Evolutionary conservation across 1,140 invertebrate species (phyloP), one percentile per base, ranked within the genome.

Genomic region (Grapholita molesta): DNA sequence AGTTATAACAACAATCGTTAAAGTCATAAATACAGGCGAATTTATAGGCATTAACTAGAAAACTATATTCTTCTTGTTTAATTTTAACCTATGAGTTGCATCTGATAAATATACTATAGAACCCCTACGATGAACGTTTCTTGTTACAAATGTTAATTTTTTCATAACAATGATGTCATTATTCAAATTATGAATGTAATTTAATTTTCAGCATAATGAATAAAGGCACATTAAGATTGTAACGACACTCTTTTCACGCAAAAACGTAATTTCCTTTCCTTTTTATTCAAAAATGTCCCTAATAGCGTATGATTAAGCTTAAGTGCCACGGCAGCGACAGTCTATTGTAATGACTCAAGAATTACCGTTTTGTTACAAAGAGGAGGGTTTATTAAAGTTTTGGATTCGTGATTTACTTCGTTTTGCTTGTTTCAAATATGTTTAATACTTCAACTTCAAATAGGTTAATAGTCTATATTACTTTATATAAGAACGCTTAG

Each of bases 241-340:
- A 71, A 73, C 61, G 35, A 55, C 66, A 70, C 70, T 67, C 57
- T 74, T 72, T 76, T 73, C 71, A 76, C 67, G 61, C 67, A 68
- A 76, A 75, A 69, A 73, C 65, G 64, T 77, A 72, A 73, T 77
- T 69, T 72, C 48, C 64, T 68, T 67, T 68, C 66, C 55, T 69
- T 75, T 76, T 78, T 78, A 76, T 77, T 74, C 65, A 66, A 69
- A 75, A 76, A 72, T 68, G 69, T 65, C 68, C 77, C 71, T 80
- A 78, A 78, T 82, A 79, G 74, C 75, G 66, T 71, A 75, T 74
- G 73, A 82, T 80, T 76, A 78, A 64, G 72, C 70, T 71, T 72
- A 74, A 78, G 73, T 72, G 71, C 75, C 53, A 33, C 18, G 64
- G 55, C 24, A 68, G 30, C 53, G 55, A 64, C 28, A 68, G 52